Evolutionary conservation across 2,797 vertebrate genomes (phyloP), one percentile per base, ranked within the genome.

Genomic region (Eurystomus glaucurus): DNA sequence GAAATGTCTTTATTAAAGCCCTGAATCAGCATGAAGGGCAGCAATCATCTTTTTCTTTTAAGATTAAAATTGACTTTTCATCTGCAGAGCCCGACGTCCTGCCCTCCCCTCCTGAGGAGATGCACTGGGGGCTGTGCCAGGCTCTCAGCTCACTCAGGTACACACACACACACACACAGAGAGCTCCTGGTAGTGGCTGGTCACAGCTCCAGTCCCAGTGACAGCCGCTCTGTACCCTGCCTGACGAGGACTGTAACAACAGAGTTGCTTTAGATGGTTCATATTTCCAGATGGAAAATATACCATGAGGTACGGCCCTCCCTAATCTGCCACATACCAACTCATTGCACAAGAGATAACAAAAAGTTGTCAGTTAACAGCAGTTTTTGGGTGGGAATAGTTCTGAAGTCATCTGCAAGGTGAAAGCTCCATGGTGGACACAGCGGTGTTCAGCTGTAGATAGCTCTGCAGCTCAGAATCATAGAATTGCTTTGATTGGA

Each of bases 11-110:
- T 85, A 93, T 29, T 95, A 58, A 94, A 95, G 78, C 75, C 64
- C 87, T 83, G 83, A 94, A 92, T 92, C 94, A 90, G 90, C 72
- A 82, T 71, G 83, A 97, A 94, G 90, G 88, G 72, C 86, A 93
- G 78, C 81, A 91, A 84, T 86, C 80, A 81, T 79, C 54, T 76
- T 91, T 77, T 86, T 37, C 85, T 94, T 94, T 93, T 61, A 95
- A 92, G 92, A 91, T 85, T 85, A 93, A 91, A 96, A 94, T 33
- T 65, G 95, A 80, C 91, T 88, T 93, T 81, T 94, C 85, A 80
- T 55, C 58, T 72, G 77, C 68, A 55, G 84, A 85, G 50, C 55
- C 71, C 55, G 72, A 81, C 4, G 2, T n/a, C 58, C 48, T n/a
- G 3, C 55, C 86, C 84, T 52, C 72, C 64, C 5, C 31, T 87